A percentile compares a stretch with the other conserved stretches of the same genome.
These are phyloP conservation scores for Gulo gulo DNA, from an alignment of 2,113 vertebrate genomes.

Conservation along the genomic window DNA sequence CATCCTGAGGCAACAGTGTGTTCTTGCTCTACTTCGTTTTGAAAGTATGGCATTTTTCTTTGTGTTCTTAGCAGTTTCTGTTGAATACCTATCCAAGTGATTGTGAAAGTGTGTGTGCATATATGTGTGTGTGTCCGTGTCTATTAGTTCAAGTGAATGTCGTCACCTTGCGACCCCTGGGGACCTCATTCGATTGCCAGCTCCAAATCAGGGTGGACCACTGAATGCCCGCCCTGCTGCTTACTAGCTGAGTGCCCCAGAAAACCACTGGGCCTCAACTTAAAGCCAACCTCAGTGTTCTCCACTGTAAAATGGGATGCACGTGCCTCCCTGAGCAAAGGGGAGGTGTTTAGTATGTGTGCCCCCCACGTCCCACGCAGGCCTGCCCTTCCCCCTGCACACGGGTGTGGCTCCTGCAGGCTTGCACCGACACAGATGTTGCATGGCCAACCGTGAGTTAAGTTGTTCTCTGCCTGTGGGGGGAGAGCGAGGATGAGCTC, in stretches of 20 bases:
- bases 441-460: neutral
- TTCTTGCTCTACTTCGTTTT: neutral
- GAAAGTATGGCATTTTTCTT: neutral
- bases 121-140: neutral
- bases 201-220: neutral
- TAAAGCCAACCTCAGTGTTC: neutral
- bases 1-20: neutral
- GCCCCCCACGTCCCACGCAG: accelerated
- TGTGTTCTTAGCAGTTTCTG: neutral
- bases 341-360: neutral
- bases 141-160: neutral
- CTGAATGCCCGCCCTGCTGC: neutral
- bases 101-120: neutral
- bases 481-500: neutral
- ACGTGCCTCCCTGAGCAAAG: neutral
- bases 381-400: neutral
- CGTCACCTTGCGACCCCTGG: neutral
- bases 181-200: neutral
- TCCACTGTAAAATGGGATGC: neutral
- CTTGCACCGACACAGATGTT: neutral
- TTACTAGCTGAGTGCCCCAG: neutral
- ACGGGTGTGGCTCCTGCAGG: neutral
- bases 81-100: neutral
- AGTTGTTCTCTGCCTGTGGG: neutral
- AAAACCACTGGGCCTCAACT: neutral